Evolutionary conservation across 2,888 invertebrate genomes (phyloP).

Genomic region (Gerosis bhagava): DNA sequence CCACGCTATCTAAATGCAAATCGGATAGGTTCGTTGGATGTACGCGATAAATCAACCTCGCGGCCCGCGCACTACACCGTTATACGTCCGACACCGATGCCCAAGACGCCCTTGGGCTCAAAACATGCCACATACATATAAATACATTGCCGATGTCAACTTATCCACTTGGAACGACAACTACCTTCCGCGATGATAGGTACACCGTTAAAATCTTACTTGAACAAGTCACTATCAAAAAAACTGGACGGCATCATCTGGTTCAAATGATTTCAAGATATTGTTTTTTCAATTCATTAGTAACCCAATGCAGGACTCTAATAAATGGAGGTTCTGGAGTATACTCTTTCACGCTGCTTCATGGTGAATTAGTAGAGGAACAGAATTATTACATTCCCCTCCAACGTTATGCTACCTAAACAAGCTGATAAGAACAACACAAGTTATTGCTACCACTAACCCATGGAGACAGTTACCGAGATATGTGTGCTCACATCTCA

Average conservation of each 20-base stretch:
- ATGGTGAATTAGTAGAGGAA: too few relatives aligned
- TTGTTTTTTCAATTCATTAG: too few relatives aligned
- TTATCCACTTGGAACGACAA: constrained; percentile 20
- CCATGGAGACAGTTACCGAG: too few relatives aligned
- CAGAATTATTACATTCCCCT: too few relatives aligned
- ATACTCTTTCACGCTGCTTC: too few relatives aligned
- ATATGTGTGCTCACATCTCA: constrained; percentile 22
- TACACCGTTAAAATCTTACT: constrained; percentile 22
- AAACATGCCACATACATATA: constrained; percentile 33
- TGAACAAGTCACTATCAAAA: constrained; percentile 11
- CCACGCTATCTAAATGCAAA: constrained; percentile 79
- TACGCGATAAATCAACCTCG: constrained; percentile 74
- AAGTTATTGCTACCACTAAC: too few relatives aligned
- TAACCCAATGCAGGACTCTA: too few relatives aligned
- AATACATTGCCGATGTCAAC: constrained; percentile 36
- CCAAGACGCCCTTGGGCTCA: constrained; percentile 45
- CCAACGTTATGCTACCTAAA: too few relatives aligned
- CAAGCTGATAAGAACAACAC: too few relatives aligned
- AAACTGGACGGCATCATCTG: constrained; percentile 18
- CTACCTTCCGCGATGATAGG: constrained; percentile 16
- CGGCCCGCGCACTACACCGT: constrained; percentile 51
- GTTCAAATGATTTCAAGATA: too few relatives aligned
- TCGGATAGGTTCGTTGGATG: constrained; percentile 78
- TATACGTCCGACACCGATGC: constrained; percentile 44
- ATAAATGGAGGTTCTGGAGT: too few relatives aligned